Evolutionary conservation across 2,113 vertebrate species (phyloP).

Genomic region (Sarotherodon lohbergeri): DNA sequence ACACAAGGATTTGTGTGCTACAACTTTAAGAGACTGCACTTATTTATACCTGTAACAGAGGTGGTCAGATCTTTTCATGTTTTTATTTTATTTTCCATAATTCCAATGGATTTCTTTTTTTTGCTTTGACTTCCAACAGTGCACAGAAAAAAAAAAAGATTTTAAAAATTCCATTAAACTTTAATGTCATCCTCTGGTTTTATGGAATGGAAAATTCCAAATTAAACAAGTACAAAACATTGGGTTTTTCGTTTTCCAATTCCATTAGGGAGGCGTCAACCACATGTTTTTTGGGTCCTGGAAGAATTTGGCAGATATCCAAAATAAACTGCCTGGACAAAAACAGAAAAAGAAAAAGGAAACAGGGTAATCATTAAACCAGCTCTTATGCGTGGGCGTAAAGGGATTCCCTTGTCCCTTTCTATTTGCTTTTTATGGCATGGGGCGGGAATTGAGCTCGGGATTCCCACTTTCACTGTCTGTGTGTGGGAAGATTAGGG

Average conservation of each 20-base stretch:
- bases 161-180: no score
- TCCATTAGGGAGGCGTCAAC: not conserved
- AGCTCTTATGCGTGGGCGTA: not conserved
- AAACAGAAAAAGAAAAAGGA: not conserved
- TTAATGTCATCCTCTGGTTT: not conserved
- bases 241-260: not conserved
- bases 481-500: conserved; percentile 24
- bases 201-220: not conserved
- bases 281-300: not conserved
- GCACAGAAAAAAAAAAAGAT: not conserved
- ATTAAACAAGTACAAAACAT: not conserved
- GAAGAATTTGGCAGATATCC: not conserved
- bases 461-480: conserved; percentile 16
- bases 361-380: not conserved
- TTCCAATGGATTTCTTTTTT: not conserved
- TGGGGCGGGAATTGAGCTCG: not conserved
- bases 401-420: conserved; percentile 37
- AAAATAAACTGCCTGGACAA: not conserved
- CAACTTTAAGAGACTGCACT: not conserved
- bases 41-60: not conserved
- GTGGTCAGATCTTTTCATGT: not conserved
- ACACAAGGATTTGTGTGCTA: not conserved
- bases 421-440: not conserved
- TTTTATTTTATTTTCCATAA: not conserved
- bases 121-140: not conserved